A percentile compares a stretch with the other conserved stretches of the same genome.
Conservation (phyloP, 2,888 invertebrate genomes). For the Drosophila anceps region DNA sequence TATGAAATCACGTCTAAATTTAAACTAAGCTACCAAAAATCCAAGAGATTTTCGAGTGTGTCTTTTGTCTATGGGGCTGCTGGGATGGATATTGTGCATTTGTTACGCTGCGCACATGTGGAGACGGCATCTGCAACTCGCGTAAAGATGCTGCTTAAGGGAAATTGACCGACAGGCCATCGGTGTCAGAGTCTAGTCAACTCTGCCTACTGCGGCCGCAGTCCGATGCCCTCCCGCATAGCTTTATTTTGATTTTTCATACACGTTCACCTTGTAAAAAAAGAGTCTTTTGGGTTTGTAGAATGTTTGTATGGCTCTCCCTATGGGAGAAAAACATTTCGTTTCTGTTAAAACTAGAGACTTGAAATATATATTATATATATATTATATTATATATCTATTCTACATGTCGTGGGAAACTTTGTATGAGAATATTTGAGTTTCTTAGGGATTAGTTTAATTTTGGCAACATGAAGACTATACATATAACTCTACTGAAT, state of each 20-base stretch:
- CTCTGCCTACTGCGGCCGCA: slow-evolving; percentile 28
- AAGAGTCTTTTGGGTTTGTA: background rate
- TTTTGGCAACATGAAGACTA: too few relatives aligned
- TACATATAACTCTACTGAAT: too few relatives aligned
- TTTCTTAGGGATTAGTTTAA: too few relatives aligned
- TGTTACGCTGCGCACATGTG: slow-evolving; percentile 43
- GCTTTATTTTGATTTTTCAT: slow-evolving; percentile 9
- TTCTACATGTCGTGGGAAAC: too few relatives aligned
- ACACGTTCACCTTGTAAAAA: background rate
- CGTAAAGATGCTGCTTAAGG: slow-evolving; percentile 54
- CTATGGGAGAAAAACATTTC: background rate
- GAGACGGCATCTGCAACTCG: slow-evolving; percentile 53
- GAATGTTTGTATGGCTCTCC: background rate
- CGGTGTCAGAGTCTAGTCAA: slow-evolving; percentile 24
- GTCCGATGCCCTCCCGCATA: slow-evolving; percentile 62
- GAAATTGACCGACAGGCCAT: slow-evolving; percentile 64
- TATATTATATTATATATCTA: background rate
- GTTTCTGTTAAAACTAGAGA: too few relatives aligned
- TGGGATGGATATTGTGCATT: slow-evolving; percentile 36
- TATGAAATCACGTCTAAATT: slow-evolving; percentile 69
- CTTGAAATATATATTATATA: too few relatives aligned
- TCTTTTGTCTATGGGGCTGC: slow-evolving; percentile 64
- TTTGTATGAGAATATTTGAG: background rate
- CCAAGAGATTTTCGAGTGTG: slow-evolving; percentile 51
- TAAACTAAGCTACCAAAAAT: slow-evolving; percentile 50